These are phyloP conservation scores for Hypocryptadius cinnamomeus DNA, from an alignment of 2,113 vertebrate genomes.

Conservation along the genomic window DNA sequence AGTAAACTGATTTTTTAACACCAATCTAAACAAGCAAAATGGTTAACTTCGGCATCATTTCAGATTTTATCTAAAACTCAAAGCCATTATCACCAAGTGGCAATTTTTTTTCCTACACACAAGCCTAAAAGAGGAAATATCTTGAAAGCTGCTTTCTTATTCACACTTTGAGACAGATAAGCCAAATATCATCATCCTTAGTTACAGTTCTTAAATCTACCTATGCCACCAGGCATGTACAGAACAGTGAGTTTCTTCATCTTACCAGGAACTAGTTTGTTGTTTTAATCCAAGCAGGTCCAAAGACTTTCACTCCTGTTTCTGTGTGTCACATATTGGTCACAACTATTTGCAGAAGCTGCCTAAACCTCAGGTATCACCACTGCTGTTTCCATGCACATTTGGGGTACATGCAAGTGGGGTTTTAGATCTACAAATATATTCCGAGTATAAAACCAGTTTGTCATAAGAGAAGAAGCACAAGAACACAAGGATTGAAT, in stretches of 20 bases:
- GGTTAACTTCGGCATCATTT: neutral
- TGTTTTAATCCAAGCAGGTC: neutral
- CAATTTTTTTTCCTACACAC: neutral
- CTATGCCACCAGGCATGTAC: neutral
- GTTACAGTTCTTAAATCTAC: neutral
- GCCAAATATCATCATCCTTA: neutral
- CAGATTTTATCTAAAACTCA: neutral
- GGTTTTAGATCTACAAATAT: neutral
- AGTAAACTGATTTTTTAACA: neutral
- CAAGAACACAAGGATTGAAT: neutral
- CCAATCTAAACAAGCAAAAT: neutral
- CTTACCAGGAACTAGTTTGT: neutral
- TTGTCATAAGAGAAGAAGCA: neutral
- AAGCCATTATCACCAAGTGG: neutral
- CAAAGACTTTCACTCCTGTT: neutral
- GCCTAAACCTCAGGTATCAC: neutral
- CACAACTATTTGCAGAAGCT: neutral
- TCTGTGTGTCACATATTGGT: neutral
- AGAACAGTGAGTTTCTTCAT: neutral
- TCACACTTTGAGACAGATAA: neutral
- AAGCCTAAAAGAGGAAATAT: neutral
- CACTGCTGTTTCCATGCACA: neutral
- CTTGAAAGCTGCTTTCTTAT: constrained; percentile 5
- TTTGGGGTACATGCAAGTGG: neutral
- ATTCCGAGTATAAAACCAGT: neutral